These are phyloP conservation scores for Erebia palarica DNA, from an alignment of 2,888 invertebrate genomes.

Conservation along the genomic window DNA sequence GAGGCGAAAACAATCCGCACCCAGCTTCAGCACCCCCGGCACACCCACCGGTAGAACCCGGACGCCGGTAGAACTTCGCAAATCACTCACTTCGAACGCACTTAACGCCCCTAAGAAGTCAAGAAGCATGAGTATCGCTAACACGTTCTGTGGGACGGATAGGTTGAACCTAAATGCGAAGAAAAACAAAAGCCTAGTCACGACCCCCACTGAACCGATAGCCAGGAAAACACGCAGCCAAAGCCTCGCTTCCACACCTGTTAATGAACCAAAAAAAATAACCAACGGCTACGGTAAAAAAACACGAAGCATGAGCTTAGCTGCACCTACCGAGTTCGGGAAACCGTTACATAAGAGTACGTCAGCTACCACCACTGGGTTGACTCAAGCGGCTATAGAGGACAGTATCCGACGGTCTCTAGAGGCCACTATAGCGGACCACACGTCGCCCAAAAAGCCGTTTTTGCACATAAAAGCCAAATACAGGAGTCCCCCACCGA, in stretches of 20 bases:
- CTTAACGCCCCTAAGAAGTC: slow-evolving; percentile 68
- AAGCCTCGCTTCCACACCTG: slow-evolving; percentile 69
- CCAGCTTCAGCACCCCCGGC: slow-evolving; percentile 59
- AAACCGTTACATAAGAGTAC: slow-evolving; percentile 58
- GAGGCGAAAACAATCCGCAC: slow-evolving; percentile 70
- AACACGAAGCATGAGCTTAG: slow-evolving; percentile 73
- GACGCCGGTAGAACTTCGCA: slow-evolving; percentile 59
- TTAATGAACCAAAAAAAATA: slow-evolving; percentile 59
- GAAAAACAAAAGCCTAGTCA: slow-evolving; percentile 53
- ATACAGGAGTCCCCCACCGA: slow-evolving; percentile 86
- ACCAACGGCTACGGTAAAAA: slow-evolving; percentile 60
- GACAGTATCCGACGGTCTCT: slow-evolving; percentile 73
- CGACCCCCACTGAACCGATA: slow-evolving; percentile 50
- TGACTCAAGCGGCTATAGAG: slow-evolving; percentile 77
- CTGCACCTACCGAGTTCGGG: slow-evolving; percentile 52
- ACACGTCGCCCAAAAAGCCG: slow-evolving; percentile 70
- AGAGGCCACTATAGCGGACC: slow-evolving; percentile 67
- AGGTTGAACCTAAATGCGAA: slow-evolving; percentile 55
- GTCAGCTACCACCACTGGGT: slow-evolving; percentile 50
- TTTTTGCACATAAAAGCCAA: slow-evolving; percentile 88
- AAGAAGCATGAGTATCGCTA: slow-evolving; percentile 70
- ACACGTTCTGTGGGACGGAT: slow-evolving; percentile 64
- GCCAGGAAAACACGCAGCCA: slow-evolving; percentile 63
- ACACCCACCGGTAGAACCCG: slow-evolving; percentile 61
- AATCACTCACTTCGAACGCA: slow-evolving; percentile 61